Evolutionary conservation across 2,888 invertebrate species (phyloP), one percentile per base, ranked within the genome.

Genomic region (Eristalis intricaria): DNA sequence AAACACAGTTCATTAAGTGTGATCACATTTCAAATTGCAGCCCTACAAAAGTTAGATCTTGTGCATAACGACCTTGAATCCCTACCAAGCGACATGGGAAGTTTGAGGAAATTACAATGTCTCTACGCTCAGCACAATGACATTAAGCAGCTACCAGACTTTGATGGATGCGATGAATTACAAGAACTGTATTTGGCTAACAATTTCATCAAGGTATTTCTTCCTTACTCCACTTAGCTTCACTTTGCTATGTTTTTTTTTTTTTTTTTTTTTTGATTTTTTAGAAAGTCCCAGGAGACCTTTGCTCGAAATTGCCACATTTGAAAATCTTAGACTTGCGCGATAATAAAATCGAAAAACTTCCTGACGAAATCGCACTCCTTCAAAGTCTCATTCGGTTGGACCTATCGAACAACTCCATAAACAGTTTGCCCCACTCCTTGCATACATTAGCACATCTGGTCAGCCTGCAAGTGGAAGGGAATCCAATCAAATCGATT

Each of bases 71-170:
- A 95, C 90, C 92, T 97, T 79, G 95, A 94, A 90, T 90, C 90
- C 60, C 91, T 97, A 81, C 96, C 97, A 8, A 94, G 95, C 8
- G 93, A 93, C 70, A 93, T 97, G 91, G 96, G 96, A 11, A 96
- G 96, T 90, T 92, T 97, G 88, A 94, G 96, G 69, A 96, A 96
- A 93, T 94, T 97, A 92, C 96, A 96, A 92, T 94, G 95, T 82
- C 92, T 98, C 29, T 96, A 97, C 91, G 95, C 97, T 4, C 96
- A 97, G 90, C 96, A 97, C 91, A 98, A 98, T 93, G 95, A 97
- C 90, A 95, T 98, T 89, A 93, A 94, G 89, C 93, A 93, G 86
- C 93, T 98, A 84, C 98, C 98, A 0, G 95, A 96, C 90, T 95
- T 97, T 88, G 95, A 95, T 89, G 96, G 96, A 69, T 98, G 97